These are phyloP conservation scores for Boloria selene DNA, from an alignment of 2,888 invertebrate genomes.

Conservation along the genomic window DNA sequence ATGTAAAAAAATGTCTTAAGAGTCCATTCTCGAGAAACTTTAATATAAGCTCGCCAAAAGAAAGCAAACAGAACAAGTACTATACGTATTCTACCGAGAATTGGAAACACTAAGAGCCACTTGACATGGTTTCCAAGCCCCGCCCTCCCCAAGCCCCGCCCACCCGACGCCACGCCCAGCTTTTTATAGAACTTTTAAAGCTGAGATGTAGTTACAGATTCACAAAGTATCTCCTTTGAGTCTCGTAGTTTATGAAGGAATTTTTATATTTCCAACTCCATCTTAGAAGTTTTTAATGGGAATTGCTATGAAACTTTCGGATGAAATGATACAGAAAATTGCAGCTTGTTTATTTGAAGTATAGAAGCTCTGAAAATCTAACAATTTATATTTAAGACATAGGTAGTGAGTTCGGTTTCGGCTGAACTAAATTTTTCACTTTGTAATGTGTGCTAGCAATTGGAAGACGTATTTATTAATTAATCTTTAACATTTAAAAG, in stretches of 20 bases:
- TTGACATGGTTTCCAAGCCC: slow-evolving; percentile 62
- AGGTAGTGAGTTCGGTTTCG: neutral
- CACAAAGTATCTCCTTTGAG: slow-evolving; percentile 25
- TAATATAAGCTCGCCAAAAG: slow-evolving; percentile 1
- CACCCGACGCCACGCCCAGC: slow-evolving; percentile 36
- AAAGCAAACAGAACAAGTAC: slow-evolving; percentile 12
- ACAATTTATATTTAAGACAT: too few relatives aligned
- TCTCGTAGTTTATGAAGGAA: slow-evolving; percentile 20
- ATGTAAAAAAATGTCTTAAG: too few relatives aligned
- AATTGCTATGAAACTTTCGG: too few relatives aligned
- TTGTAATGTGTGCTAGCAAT: too few relatives aligned
- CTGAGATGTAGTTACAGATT: slow-evolving; percentile 19
- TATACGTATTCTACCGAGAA: slow-evolving; percentile 27
- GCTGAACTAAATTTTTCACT: neutral
- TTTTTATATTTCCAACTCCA: slow-evolving; percentile 17
- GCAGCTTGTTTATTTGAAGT: too few relatives aligned
- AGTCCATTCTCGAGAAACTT: neutral
- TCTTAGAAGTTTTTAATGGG: neutral
- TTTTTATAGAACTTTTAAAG: slow-evolving; percentile 32
- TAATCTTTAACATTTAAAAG: too few relatives aligned
- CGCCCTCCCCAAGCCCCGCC: slow-evolving; percentile 55
- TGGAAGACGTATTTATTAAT: too few relatives aligned
- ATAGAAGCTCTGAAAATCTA: too few relatives aligned
- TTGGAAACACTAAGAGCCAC: slow-evolving; percentile 43
- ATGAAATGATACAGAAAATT: too few relatives aligned